Base-by-base conservation (phyloP, 2,888 invertebrate species). In the Colletes collaris region DNA sequence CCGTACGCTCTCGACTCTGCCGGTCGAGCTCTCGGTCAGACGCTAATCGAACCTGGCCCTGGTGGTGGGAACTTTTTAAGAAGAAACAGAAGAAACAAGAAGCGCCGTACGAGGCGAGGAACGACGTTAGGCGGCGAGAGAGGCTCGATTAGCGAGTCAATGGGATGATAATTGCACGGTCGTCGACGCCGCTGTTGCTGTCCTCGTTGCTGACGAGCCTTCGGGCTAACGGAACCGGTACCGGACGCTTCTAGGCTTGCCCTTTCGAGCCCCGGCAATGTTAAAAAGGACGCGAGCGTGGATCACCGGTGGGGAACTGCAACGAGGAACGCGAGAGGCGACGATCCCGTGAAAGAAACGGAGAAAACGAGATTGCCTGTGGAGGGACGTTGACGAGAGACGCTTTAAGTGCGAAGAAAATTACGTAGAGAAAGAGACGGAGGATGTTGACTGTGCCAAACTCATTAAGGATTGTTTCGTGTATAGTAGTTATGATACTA, bases 11-110 rank as follows among this genome's bases (percentile, higher is more conserved):
- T 58, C 63, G 56, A 49, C 5, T 67, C 35, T 50, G 71, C 80
- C 35, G 64, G 78, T 59, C 83, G 86, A 82, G 84, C 81, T 84
- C 74, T 79, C n/a, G 27, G 67, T 87, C 76, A 65, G 86, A 68
- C 62, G 87, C 72, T 86, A 72, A 83, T 68, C n/a, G 62, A 68
- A 77, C 56, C 86, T 85, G 87, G 87, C 86, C 83, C 74, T 81
- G 89, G 86, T 87, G 89, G 89, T 89, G 89, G 89, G 87, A 82
- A 68, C 40, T 69, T 53, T 56, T 59, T n/a, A 66, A 6, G 58
- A 50, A 67, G 65, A 76, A 69, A 65, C 53, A 70, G 49, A 60
- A 50, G 55, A 65, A 53, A 56, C 49, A 50, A 74, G 65, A 69
- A 67, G 53, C 68, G 19, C 27, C 27, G 27, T 27, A 27, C 27